These are phyloP conservation scores for Ophion ellenae DNA, from an alignment of 2,888 invertebrate genomes.

Conservation along the genomic window DNA sequence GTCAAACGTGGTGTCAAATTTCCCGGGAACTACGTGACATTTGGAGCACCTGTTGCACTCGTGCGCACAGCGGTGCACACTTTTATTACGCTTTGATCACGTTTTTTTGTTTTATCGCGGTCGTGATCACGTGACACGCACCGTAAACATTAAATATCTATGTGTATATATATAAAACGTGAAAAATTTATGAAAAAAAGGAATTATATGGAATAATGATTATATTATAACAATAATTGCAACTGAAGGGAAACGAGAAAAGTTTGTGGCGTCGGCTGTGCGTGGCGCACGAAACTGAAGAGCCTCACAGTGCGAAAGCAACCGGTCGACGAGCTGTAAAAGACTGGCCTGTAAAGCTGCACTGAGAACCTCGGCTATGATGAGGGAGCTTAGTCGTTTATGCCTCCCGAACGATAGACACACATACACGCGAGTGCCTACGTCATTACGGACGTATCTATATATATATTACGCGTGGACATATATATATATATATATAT, in stretches of 20 bases:
- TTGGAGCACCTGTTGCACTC: constrained; percentile 67
- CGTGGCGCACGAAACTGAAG: constrained; percentile 32
- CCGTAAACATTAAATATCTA: neutral
- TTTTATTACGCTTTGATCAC: neutral
- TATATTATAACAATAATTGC: no score
- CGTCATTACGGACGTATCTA: neutral
- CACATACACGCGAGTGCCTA: constrained; percentile 2
- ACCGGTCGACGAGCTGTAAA: constrained; percentile 73
- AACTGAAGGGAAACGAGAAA: no score
- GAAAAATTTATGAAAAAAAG: neutral
- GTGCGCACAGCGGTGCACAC: neutral
- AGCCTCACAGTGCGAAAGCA: constrained; percentile 59
- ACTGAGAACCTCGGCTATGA: constrained; percentile 69
- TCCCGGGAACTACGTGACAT: constrained; percentile 34
- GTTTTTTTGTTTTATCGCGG: neutral
- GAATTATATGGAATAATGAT: no score
- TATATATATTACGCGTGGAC: neutral
- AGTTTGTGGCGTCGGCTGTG: neutral
- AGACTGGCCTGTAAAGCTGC: constrained; percentile 72
- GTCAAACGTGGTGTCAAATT: constrained; percentile 13
- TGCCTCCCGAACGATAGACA: constrained; percentile 62
- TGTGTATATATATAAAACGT: neutral
- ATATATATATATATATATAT: neutral
- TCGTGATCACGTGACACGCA: neutral
- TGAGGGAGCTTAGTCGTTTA: constrained; percentile 55